Evolutionary conservation across 2,113 vertebrate genomes (phyloP).

Genomic region (Odontophorus gujanensis): DNA sequence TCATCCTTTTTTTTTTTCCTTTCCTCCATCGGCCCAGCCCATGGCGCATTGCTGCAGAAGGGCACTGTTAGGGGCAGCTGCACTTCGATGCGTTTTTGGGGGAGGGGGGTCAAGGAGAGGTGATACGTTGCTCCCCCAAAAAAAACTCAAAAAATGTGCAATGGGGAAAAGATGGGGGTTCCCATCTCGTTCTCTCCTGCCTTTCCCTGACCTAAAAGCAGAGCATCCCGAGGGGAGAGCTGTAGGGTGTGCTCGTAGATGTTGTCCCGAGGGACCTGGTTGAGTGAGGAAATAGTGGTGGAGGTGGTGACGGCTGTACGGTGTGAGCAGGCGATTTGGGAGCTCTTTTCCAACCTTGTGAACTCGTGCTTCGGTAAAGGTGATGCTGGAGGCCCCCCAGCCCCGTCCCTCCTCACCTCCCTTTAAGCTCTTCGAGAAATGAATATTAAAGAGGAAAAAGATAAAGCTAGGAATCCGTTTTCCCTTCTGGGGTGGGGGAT

Average conservation of each 20-base stretch:
- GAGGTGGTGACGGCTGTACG: too few relatives aligned
- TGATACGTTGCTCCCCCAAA: neutral
- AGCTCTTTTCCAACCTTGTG: too few relatives aligned
- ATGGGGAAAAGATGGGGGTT: fast-evolving
- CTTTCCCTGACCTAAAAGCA: neutral
- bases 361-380: neutral
- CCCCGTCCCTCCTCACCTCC: neutral
- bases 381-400: neutral
- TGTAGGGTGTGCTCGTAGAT: fast-evolving
- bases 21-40: neutral
- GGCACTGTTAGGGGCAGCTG: conserved; percentile 10
- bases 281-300: too few relatives aligned
- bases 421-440: neutral
- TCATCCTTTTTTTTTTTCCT: conserved; percentile 6
- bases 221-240: neutral
- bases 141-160: neutral
- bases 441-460: neutral
- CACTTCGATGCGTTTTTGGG: neutral
- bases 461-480: conserved; percentile 18
- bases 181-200: neutral
- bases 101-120: neutral
- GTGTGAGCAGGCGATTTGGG: too few relatives aligned
- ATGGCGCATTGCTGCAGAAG: neutral
- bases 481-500: conserved; percentile 48
- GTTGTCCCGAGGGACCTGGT: too few relatives aligned